Evolutionary conservation across 2,113 vertebrate species (phyloP).

Genomic region (Oncorhynchus kisutch): DNA sequence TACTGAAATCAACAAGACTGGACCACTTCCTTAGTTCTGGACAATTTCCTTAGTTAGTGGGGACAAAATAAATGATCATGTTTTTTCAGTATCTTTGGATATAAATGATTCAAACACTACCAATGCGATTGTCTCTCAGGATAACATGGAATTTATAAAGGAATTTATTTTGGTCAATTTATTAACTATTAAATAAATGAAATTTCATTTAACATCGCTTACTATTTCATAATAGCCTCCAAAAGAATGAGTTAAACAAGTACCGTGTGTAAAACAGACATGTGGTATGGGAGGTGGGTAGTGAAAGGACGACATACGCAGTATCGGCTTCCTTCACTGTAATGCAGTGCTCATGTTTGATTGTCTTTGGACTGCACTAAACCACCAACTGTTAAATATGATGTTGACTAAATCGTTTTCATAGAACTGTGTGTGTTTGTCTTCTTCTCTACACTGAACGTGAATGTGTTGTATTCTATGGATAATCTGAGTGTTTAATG

Average conservation of each 20-base stretch:
- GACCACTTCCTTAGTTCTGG: neutral
- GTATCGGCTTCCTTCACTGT: slow-evolving; percentile 11
- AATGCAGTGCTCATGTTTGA: slow-evolving; percentile 45
- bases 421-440: neutral
- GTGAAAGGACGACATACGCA: slow-evolving; percentile 30
- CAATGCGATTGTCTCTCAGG: no score
- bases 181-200: no score
- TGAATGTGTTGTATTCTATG: no score
- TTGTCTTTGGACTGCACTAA: slow-evolving; percentile 54
- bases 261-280: neutral
- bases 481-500: neutral
- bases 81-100: slow-evolving; percentile 68
- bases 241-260: neutral
- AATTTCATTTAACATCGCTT: no score
- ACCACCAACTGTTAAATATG: neutral
- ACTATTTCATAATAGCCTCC: neutral
- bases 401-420: neutral
- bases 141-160: no score
- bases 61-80: slow-evolving; percentile 26
- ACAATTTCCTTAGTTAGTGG: neutral
- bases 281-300: slow-evolving; percentile 6
- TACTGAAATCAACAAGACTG: neutral
- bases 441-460: neutral
- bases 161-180: no score
- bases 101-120: slow-evolving; percentile 10